Percentiles rank a stretch among this genome's conserved stretches.
Conservation (phyloP, 2,113 vertebrate genomes). For the Geothlypis trichas region DNA sequence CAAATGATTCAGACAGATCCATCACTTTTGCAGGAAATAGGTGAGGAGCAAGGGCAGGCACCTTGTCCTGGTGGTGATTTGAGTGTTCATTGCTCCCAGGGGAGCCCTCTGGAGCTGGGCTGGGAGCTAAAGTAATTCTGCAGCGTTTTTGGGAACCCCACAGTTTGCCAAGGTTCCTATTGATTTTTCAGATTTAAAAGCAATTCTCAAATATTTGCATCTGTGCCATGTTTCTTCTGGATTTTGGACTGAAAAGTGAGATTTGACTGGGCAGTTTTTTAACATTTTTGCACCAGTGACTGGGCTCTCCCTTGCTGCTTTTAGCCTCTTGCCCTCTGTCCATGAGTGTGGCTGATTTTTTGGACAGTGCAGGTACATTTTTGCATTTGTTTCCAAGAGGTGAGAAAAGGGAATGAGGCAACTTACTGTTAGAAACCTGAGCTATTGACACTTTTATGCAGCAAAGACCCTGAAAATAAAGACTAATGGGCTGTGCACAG, state of each 20-base stretch:
- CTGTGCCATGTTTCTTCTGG: background rate
- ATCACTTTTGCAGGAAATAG: background rate
- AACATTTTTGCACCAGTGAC: background rate
- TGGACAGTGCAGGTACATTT: background rate
- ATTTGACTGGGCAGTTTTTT: background rate
- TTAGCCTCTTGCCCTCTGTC: background rate
- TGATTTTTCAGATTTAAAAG: background rate
- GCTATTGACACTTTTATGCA: background rate
- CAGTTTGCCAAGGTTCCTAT: accelerated
- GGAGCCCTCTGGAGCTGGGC: background rate
- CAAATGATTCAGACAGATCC: accelerated
- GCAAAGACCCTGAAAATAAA: slow-evolving; percentile 20
- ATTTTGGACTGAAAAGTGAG: background rate
- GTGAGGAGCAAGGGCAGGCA: background rate
- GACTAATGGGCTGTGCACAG: slow-evolving; percentile 15
- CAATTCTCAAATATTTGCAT: background rate
- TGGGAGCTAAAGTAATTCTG: background rate
- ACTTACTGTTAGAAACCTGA: background rate
- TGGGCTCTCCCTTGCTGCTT: background rate
- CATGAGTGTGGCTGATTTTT: background rate
- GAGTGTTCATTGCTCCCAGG: background rate
- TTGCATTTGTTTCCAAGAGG: background rate
- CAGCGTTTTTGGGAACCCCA: background rate
- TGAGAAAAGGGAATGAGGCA: background rate
- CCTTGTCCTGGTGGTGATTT: background rate